phyloP scores from a whole-genome alignment of 2,888 invertebrate genomes.

The Gryllus longicercus region DNA sequence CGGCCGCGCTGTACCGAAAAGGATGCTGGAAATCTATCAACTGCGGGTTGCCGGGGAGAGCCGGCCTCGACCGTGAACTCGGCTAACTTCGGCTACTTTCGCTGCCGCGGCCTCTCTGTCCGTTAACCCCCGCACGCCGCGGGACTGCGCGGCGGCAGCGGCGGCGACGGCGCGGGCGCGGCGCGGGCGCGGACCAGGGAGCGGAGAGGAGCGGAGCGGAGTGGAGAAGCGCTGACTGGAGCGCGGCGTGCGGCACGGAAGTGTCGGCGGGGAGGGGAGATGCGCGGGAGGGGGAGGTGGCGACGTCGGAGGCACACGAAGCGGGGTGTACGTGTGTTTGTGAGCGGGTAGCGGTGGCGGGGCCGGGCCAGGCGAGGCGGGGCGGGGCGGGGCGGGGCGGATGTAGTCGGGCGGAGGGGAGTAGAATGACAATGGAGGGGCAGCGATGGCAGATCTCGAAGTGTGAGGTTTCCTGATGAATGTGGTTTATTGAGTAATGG shows the following conservation, averaged over 20 bases:
- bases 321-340: not conserved
- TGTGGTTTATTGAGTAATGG: too few species aligned
- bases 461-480: too few species aligned
- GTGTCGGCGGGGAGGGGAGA: not conserved
- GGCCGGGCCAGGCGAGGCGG: not conserved
- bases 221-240: not conserved
- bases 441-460: not conserved
- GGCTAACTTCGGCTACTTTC: slow-evolving; percentile 35
- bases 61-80: slow-evolving; percentile 35
- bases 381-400: not conserved
- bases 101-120: slow-evolving; percentile 21
- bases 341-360: not conserved
- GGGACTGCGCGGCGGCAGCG: slow-evolving; percentile 18
- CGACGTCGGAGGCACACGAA: not conserved
- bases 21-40: slow-evolving; percentile 21
- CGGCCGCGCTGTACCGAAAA: slow-evolving; percentile 19
- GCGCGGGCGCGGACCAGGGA: not conserved
- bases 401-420: not conserved
- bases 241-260: not conserved
- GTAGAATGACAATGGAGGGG: not conserved
- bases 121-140: slow-evolving; percentile 5
- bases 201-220: not conserved
- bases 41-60: not conserved
- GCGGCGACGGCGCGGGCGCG: not conserved
- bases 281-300: not conserved